Base-by-base conservation (phyloP, 2,888 invertebrate species). In the Smittia aterrima region DNA sequence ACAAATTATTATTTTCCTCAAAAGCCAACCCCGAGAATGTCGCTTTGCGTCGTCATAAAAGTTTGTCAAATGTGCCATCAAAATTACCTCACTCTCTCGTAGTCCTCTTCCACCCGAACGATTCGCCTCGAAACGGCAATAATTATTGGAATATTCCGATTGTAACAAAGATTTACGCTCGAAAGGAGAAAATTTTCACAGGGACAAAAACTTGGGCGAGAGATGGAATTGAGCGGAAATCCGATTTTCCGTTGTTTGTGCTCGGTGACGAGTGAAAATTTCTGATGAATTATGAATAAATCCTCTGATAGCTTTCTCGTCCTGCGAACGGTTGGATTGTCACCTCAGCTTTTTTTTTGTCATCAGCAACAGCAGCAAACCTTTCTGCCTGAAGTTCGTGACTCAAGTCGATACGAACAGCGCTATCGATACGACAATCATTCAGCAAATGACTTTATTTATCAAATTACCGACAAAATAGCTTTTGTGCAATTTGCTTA, bases 181-280 rank as follows among this genome's bases (percentile, higher is more conserved):
- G 58, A 74, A 74, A 62, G 74, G 38, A 74, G 16, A 32, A 72
- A 22, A 25, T 62, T 72, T 32, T 40, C 67, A 67, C 64, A 11
- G 20, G 38, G 38, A 38, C 18, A 20, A 41, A 40, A 20, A n/a
- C 27, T 41, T 67, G 7, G 9, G 22, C 58, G 13, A 41, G 20
- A 40, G 41, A 54, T 40, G n/a, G 70, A 70, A 70, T 47, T 47
- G 58, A 53, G 24, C 58, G 72, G 72, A 72, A 72, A 72, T 72
- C 72, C 72, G 72, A 72, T 58, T 72, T 72, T 62, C 72, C 24
- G 18, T 72, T 72, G 72, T 72, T 72, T 72, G 72, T 72, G 72
- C 53, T 72, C 72, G 62, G 58, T 72, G 72, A 72, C 71, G 71
- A 72, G 53, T 72, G 62, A 72, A 72, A 72, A 72, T 72, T 70